Base-by-base conservation (phyloP, 2,113 vertebrate genomes). In the Sporophila hypoxantha region DNA sequence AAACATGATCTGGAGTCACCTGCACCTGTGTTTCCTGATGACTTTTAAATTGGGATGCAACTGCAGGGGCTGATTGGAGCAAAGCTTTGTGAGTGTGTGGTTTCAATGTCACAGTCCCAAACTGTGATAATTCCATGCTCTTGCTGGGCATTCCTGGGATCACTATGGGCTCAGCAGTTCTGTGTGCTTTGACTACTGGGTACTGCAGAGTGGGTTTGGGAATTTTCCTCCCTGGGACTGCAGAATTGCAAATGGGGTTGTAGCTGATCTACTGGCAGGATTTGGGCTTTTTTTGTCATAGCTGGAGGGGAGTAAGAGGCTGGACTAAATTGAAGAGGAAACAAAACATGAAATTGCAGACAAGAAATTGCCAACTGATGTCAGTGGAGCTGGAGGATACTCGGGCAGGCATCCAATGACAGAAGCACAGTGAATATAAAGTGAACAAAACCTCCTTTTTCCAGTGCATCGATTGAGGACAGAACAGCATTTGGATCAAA, bases 401-500 rank as follows among this genome's bases (percentile, higher is more conserved):
- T 91, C 25, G 46, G 95, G 96, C 96, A 96, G 76, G 56, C 70
- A 89, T 96, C 95, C 96, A 95, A 66, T 93, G 92, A 89, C 94
- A 96, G 92, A 93, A 90, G 91, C 88, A 70, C 85, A 69, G 92
- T 85, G 91, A 94, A 92, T 94, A 92, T 84, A 94, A 95, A 96
- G 94, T 92, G 89, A 94, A 94, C 92, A 90, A 95, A 95, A 93
- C 2, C 93, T 93, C 89, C 86, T 90, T 95, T 95, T 89, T 91
- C 92, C 76, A 59, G 74, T 67, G 70, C 83, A 91, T 95, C 46
- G 82, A 91, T 94, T 78, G 91, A 89, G 94, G 91, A 69, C 76
- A 93, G 90, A 94, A 89, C 76, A 86, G 91, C 70, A 67, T 85
- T 85, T 87, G 69, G 94, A 94, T 95, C 93, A 96, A 91, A 96